Conservation (phyloP, 2,113 vertebrate genomes). For the Tachysurus vachellii region DNA sequence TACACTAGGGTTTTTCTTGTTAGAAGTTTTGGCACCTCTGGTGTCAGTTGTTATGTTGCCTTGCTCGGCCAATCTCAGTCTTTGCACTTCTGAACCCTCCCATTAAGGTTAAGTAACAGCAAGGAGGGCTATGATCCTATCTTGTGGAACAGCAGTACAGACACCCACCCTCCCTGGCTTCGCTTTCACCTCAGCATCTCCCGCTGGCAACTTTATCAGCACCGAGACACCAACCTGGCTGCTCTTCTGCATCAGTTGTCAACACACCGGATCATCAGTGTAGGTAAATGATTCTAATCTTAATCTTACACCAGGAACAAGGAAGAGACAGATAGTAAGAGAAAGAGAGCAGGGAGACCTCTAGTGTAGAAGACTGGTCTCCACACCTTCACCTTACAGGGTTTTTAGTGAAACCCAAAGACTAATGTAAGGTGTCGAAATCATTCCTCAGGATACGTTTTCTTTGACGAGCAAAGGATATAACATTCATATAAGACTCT, state of each 20-base stretch:
- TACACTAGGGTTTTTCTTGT: background rate
- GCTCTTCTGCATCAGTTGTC: conserved; percentile 68
- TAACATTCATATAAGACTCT: background rate
- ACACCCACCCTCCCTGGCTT: conserved; percentile 74
- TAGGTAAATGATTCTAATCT: conserved; percentile 59
- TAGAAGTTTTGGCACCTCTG: background rate
- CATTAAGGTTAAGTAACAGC: conserved; percentile 70
- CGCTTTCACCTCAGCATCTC: conserved; percentile 79
- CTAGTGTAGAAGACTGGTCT: background rate
- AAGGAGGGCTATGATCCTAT: conserved; percentile 65
- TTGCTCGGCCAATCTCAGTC: background rate
- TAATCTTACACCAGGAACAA: background rate
- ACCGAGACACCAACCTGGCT: conserved; percentile 67
- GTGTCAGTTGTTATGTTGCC: background rate
- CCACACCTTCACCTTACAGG: background rate
- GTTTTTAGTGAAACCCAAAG: background rate
- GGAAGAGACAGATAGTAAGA: background rate
- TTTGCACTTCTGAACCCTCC: background rate
- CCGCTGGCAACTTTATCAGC: conserved; percentile 76
- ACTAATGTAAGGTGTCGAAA: background rate
- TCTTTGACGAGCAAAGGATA: background rate
- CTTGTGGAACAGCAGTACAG: conserved; percentile 64
- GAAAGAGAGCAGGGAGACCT: background rate
- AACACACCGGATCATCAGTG: conserved; percentile 67
- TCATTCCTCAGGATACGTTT: background rate